Evolutionary conservation across 2,113 vertebrate species (phyloP), one percentile per base, ranked within the genome.

Genomic region (Osmerus eperlanus): DNA sequence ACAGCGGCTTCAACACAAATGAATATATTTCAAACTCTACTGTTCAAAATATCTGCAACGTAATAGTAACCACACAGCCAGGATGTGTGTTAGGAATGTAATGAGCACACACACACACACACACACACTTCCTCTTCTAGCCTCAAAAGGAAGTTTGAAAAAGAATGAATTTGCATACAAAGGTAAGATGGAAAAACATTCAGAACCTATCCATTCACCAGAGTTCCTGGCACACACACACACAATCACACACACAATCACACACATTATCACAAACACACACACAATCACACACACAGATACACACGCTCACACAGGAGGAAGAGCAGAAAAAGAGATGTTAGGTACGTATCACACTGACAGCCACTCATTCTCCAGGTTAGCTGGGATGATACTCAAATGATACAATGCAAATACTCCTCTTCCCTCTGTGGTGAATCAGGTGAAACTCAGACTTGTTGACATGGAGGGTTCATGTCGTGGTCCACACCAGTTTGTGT

Each of bases 101-200:
- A 56, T 41, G 63, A 36, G 9, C 29, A 18, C 29, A 9, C 21
- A 58, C 28, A 52, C 61, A 70, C 56, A 64, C 51, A 36, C 13
- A 13, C 29, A 29, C 25, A 28, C 12, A 15, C 28, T 56, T 25
- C 53, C 68, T 36, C 41, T 23, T 18, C 23, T 53, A 68, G 36
- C 56, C 65, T 19, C 59, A 68, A 19, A 60, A 5, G 32, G 12
- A 41, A 65, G 60, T 16, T 28, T 15, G 19, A 41, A 70, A 54
- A 7, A 65, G 61, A 19, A 61, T 58, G 25, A 0, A 15, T 70
- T 28, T 55, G 61, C 41, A 65, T 25, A 58, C 25, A 15, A n/a
- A 52, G 11, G 52, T 52, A 28, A 18, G 3, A 54, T 52, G 28
- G 29, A 19, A 65, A 70, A 70, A 69, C 52, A 69, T 41, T 69